Percentiles rank a stretch among this genome's conserved stretches.
phyloP scores from a whole-genome alignment of 2,888 invertebrate genomes.

The Lagria hirta region DNA sequence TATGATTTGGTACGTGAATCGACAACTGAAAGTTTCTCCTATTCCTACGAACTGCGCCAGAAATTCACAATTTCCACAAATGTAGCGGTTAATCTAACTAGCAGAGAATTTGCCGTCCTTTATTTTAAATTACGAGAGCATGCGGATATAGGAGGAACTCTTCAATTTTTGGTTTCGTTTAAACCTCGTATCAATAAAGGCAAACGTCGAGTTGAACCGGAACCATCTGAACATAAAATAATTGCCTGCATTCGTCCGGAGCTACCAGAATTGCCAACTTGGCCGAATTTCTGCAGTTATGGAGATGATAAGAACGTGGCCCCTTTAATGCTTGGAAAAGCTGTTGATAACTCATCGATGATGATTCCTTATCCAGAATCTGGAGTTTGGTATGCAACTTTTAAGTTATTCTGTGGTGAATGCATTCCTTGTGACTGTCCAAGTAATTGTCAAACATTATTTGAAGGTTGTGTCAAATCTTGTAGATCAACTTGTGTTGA shows the following conservation, averaged over 20 bases:
- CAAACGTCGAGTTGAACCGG: constrained; percentile 27
- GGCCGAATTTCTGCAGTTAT: constrained; percentile 61
- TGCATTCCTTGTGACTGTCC: constrained; percentile 49
- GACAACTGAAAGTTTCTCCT: constrained; percentile 73
- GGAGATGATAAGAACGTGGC: constrained; percentile 56
- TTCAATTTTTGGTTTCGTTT: constrained; percentile 71
- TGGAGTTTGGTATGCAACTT: constrained; percentile 78
- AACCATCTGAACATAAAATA: constrained; percentile 54
- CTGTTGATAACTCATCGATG: constrained; percentile 63
- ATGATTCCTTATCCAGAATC: constrained; percentile 82
- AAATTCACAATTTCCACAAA: constrained; percentile 64
- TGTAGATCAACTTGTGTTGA: constrained; percentile 38
- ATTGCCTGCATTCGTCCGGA: constrained; percentile 65
- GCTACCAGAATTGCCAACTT: constrained; percentile 62
- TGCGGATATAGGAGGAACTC: constrained; percentile 78
- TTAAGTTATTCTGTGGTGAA: constrained; percentile 68
- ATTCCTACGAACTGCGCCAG: constrained; percentile 68
- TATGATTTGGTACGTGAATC: constrained; percentile 59
- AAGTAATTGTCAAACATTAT: constrained; percentile 40
- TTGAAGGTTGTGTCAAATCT: constrained; percentile 37
- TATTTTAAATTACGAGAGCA: constrained; percentile 71
- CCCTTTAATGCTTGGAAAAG: constrained; percentile 66
- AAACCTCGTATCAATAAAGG: constrained; percentile 58
- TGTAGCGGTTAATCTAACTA: constrained; percentile 67
- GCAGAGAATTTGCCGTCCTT: constrained; percentile 64